Base-by-base conservation (phyloP, 1,140 invertebrate genomes). In the Gryllus bimaculatus region DNA sequence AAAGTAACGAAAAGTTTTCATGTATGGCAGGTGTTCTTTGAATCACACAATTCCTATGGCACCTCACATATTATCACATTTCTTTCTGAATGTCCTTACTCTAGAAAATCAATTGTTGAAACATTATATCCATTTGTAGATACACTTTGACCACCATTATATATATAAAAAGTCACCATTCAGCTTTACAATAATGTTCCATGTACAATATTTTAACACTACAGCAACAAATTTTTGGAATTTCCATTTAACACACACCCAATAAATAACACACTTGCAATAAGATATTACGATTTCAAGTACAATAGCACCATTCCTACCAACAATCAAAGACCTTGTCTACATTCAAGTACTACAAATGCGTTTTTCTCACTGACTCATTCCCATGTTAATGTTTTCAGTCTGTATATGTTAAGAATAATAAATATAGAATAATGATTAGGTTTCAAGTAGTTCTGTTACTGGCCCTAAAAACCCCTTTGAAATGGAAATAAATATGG, bases 291-390 rank as follows among this genome's bases (percentile, higher is more conserved):
- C 13, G 13, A 77, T 77, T 48, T 48, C 48, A 77, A 77, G 48
- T 77, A 77, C 76, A 77, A 48, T 77, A 77, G 76, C 76, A 77
- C 76, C 76, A 77, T 77, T 77, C 76, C 76, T 77, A 77, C 76
- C 76, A 77, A 77, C 76, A 77, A 20, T 77, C 48, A 48, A 47
- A 77, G 48, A 48, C 18, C 76, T 20, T 47, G 76, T 47, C 48
- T 47, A 48, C 76, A 77, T 13, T 77, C 47, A 18, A 47, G 20
- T 54, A 77, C 18, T 54, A 47, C n/a, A 77, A 20, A 77, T 20
- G 20, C 76, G 48, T 10, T 39, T n/a, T 48, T 48, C 13, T 48
- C 21, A 47, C 12, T 8, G 47, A 47, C 10, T 77, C 48, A 48
- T 77, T n/a, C 18, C 18, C 48, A 20, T 20, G 48, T 48, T 20